phyloP scores from a whole-genome alignment of 2,113 vertebrate genomes.

The Rhinogobius similis region DNA sequence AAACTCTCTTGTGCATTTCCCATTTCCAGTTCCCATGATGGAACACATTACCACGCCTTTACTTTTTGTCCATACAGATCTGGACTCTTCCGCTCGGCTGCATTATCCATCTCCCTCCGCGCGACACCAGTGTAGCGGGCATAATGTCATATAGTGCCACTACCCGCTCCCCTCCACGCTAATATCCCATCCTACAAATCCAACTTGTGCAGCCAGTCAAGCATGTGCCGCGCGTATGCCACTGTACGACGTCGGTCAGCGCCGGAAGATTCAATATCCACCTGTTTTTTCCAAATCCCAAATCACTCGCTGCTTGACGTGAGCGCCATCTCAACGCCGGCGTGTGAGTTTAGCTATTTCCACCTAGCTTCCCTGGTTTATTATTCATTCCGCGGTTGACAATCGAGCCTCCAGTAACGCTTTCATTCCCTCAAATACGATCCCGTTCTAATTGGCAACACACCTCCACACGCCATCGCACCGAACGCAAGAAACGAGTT shows the following conservation, averaged over 20 bases:
- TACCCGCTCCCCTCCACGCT: slow-evolving; percentile 18
- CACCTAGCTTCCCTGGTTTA: slow-evolving; percentile 23
- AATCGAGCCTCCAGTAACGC: slow-evolving; percentile 32
- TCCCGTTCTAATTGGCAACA: slow-evolving; percentile 57
- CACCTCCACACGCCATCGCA: slow-evolving; percentile 36
- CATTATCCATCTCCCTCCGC: slow-evolving; percentile 23
- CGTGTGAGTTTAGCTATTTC: slow-evolving; percentile 43
- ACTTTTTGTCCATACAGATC: slow-evolving; percentile 28
- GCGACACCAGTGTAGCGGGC: slow-evolving; percentile 39
- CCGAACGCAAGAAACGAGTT: slow-evolving; percentile 35
- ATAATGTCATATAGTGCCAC: slow-evolving; percentile 48
- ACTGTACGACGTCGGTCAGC: slow-evolving; percentile 22
- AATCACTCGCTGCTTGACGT: slow-evolving; percentile 42
- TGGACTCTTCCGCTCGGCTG: slow-evolving; percentile 34
- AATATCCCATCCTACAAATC: slow-evolving; percentile 12
- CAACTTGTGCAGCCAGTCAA: slow-evolving; percentile 17
- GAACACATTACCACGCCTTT: slow-evolving; percentile 22
- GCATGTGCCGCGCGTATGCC: slow-evolving; percentile 22
- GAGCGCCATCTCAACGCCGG: slow-evolving; percentile 46
- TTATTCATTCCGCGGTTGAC: slow-evolving; percentile 44
- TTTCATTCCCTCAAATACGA: slow-evolving; percentile 51
- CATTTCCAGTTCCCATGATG: neutral
- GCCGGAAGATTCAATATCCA: slow-evolving; percentile 30
- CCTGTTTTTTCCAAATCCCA: slow-evolving; percentile 26
- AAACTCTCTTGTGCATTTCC: neutral